These are phyloP conservation scores for Holothuria leucospilota DNA, from an alignment of 53 echinoderm and acorn worm genomes.

Conservation along the genomic window DNA sequence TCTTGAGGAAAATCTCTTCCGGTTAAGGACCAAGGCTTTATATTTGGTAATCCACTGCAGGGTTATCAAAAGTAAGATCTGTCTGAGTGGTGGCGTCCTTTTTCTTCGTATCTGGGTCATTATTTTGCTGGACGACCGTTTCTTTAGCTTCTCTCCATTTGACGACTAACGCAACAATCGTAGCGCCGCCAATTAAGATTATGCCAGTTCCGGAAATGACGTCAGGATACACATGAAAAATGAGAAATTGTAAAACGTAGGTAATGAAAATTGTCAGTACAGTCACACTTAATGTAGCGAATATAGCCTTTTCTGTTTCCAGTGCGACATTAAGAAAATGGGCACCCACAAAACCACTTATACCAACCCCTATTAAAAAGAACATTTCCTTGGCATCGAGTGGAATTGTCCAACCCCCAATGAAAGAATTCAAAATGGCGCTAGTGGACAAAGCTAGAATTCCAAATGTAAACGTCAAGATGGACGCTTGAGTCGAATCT, in stretches of 20 bases:
- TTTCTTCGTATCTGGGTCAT: not conserved
- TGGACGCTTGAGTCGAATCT: not conserved
- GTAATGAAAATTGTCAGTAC: not conserved
- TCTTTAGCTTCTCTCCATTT: not conserved
- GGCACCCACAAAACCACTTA: not conserved
- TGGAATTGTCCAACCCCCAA: not conserved
- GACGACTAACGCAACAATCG: not conserved
- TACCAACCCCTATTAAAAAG: not conserved
- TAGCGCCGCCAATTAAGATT: not conserved
- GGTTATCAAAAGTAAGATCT: not conserved
- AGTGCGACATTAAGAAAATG: not conserved
- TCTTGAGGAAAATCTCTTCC: no score
- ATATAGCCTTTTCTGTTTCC: not conserved
- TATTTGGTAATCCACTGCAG: no score
- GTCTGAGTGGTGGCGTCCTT: not conserved
- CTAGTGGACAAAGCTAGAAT: not conserved
- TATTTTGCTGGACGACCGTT: not conserved
- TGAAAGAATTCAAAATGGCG: not conserved
- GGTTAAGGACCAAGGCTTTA: no score
- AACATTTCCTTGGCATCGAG: not conserved
- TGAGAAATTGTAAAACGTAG: not conserved
- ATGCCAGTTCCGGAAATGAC: slow-evolving; percentile 5
- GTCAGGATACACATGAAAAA: slow-evolving; percentile 5
- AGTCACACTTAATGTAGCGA: not conserved
- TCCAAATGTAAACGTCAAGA: not conserved